Evolutionary conservation across 2,113 vertebrate species (phyloP).

Genomic region (Silurus glanis): DNA sequence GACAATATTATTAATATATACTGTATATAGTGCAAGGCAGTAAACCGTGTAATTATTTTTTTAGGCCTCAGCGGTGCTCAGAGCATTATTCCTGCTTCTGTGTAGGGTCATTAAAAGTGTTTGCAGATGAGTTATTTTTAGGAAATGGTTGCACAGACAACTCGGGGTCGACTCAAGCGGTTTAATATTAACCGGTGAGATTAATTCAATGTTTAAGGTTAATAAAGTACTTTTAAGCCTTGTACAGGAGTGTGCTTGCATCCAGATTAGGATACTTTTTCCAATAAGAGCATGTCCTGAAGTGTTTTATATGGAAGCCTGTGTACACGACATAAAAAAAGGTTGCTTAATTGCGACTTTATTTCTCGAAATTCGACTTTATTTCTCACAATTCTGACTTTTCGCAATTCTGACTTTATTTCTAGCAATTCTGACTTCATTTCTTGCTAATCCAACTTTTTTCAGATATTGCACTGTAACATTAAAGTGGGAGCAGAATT

Average conservation of each 20-base stretch:
- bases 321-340: too few species aligned
- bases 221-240: background rate
- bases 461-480: too few species aligned
- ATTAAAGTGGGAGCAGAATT: too few species aligned
- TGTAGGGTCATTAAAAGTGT: conserved; percentile 9
- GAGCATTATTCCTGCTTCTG: background rate
- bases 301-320: too few species aligned
- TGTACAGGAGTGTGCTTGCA: background rate
- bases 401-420: too few species aligned
- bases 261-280: background rate
- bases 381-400: too few species aligned
- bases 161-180: background rate
- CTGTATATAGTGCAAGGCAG: background rate
- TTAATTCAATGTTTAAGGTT: background rate
- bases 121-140: conserved; percentile 10
- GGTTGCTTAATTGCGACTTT: too few species aligned
- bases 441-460: too few species aligned
- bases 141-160: background rate
- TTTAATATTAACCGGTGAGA: background rate
- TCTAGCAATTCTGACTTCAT: too few species aligned
- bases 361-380: too few species aligned
- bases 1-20: conserved; percentile 21
- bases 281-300: too few species aligned
- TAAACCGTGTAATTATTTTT: conserved; percentile 17
- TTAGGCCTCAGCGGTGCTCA: background rate